Conservation (phyloP, 2,888 invertebrate genomes). For the Yponomeuta sedellus region DNA sequence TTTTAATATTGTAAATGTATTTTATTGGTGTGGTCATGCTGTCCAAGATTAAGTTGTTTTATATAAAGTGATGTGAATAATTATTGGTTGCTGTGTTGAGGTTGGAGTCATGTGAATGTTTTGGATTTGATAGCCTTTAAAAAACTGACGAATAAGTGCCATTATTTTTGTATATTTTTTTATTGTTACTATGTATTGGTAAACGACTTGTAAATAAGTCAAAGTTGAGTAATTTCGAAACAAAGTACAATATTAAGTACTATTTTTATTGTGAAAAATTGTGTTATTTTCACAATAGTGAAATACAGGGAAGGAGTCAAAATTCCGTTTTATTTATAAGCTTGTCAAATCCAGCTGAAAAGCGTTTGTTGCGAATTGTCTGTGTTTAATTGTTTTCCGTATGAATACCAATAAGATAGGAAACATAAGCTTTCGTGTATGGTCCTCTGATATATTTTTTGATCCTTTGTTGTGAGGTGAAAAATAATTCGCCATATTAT, state of each 20-base stretch:
- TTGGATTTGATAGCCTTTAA: conserved; percentile 7
- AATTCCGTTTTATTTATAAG: not conserved
- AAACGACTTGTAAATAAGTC: not conserved
- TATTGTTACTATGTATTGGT: not conserved
- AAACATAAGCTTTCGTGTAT: not conserved
- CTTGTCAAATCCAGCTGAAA: not conserved
- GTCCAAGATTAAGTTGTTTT: not conserved
- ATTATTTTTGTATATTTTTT: conserved; percentile 10
- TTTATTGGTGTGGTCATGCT: not conserved
- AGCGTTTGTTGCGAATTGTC: not conserved
- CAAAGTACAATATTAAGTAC: not conserved
- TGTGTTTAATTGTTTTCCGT: not conserved
- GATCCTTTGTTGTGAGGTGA: too few relatives aligned
- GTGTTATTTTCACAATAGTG: not conserved
- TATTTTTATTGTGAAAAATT: not conserved
- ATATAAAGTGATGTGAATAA: conserved; percentile 4
- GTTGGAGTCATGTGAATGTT: not conserved
- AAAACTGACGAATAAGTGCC: conserved; percentile 10
- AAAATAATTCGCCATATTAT: too few relatives aligned
- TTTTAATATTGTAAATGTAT: not conserved
- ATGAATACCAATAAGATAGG: not conserved
- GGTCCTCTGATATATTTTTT: not conserved
- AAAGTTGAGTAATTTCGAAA: not conserved
- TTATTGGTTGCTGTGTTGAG: not conserved
- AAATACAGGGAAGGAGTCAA: not conserved